Base-by-base conservation (phyloP, 2,888 invertebrate species). In the Neoaliturus tenellus region DNA sequence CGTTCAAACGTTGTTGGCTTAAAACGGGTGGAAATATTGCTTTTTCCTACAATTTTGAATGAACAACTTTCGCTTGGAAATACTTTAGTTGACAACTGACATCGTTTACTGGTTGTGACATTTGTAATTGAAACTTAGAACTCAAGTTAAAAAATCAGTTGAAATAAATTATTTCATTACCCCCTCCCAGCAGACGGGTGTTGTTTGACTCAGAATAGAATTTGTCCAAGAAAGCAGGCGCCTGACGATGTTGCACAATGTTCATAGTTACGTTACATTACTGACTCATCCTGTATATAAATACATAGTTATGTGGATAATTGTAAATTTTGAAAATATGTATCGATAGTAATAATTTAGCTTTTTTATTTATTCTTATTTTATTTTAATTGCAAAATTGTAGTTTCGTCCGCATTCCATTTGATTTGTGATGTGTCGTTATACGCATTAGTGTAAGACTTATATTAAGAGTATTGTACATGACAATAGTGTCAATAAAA, bases 311-410 rank as follows among this genome's bases (percentile, higher is more conserved):
- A 44, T 75, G 78, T 78, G 78, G 20, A 78, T 78, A 78, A 44
- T 35, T 78, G 78, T 78, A 78, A 78, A 78, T 78, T 78, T 39
- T 78, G 78, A 48, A 78, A 78, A 78, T 78, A 78, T 78, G 35
- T 78, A 78, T 78, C 28, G 5, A 31, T 78, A 78, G 51, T 33
- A 78, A 35, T 31, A 33, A 33, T 39, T 51, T 33, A 55, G 55
- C 35, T 55, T 78, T 23, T 55, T 78, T 78, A 55, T 78, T 78
- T 78, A 78, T 78, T 75, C 41, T 6, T 5, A 51, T 14, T 75
- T 28, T 48, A 48, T 78, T 78, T 78, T n/a, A 8, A 17, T 48
- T 51, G 10, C n/a, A 8, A 55, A 35, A 20, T 33, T 25, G 25
- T 55, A 78, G 48, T 44, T 35, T 78, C 17, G 20, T 78, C 20